Evolutionary conservation across 2,113 vertebrate genomes (phyloP).

Genomic region (Fulmarus glacialis): DNA sequence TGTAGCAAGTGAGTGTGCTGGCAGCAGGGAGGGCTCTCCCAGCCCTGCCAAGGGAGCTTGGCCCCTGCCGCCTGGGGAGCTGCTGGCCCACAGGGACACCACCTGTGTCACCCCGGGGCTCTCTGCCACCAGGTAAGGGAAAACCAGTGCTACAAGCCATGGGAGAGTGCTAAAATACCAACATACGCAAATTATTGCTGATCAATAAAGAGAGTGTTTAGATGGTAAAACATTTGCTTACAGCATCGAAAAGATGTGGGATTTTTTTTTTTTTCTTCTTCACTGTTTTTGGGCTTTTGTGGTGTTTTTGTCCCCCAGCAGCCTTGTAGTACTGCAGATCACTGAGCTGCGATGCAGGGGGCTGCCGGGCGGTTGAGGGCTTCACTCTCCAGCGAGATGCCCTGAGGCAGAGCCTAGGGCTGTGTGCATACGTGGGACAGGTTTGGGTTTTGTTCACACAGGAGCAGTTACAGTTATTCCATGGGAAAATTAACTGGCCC

Average conservation of each 20-base stretch:
- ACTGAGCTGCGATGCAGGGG: background rate
- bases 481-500: background rate
- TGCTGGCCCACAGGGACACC: background rate
- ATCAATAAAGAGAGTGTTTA: background rate
- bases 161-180: background rate
- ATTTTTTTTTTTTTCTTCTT: background rate
- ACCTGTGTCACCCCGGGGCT: background rate
- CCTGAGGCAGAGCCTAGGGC: background rate
- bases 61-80: background rate
- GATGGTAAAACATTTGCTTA: conserved; percentile 6
- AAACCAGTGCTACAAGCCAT: background rate
- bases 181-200: background rate
- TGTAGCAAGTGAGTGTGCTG: background rate
- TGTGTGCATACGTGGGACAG: accelerated
- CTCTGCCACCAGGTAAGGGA: background rate
- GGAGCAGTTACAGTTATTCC: background rate
- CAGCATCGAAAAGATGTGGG: background rate
- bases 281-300: background rate
- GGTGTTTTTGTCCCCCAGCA: accelerated
- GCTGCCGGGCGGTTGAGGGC: accelerated
- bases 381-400: accelerated
- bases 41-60: background rate
- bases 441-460: background rate
- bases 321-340: background rate
- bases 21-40: background rate